Percentiles rank a stretch among this genome's conserved stretches.
These are phyloP conservation scores for Enteromius mattozi DNA, from an alignment of 2,797 vertebrate genomes.

Conservation along the genomic window DNA sequence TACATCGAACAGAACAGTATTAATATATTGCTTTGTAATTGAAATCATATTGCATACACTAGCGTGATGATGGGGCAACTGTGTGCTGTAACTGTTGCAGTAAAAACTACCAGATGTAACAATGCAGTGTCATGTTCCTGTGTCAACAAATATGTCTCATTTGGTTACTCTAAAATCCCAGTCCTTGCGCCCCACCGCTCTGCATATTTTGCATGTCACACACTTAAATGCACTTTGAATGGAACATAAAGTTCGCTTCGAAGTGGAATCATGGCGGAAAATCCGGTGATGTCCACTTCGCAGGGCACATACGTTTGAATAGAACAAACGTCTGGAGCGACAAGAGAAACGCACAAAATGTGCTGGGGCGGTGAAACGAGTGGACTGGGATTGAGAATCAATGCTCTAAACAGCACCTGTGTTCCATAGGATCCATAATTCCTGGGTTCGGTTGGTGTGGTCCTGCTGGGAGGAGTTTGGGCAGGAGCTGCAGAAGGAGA, in stretches of 20 bases:
- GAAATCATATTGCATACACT: background rate
- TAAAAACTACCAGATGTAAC: background rate
- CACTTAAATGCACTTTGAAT: no score
- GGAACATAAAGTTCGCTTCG: no score
- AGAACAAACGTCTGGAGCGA: no score
- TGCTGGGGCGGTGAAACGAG: no score
- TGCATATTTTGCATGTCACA: no score
- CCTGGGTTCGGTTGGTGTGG: conserved; percentile 87
- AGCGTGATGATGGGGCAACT: background rate
- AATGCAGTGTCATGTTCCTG: background rate
- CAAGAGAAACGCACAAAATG: no score
- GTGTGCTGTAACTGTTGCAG: background rate
- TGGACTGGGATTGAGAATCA: no score
- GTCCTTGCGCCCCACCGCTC: no score
- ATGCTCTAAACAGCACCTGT: conserved; percentile 76
- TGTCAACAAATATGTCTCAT: background rate
- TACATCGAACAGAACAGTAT: background rate
- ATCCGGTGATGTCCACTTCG: no score
- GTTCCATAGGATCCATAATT: conserved; percentile 93
- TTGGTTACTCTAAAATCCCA: background rate
- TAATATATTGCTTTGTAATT: background rate
- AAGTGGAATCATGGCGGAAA: no score
- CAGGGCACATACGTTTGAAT: no score
- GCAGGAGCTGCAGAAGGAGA: conserved; percentile 69
- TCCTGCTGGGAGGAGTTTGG: conserved; percentile 78